Evolutionary conservation across 2,797 vertebrate genomes (phyloP).

Genomic region (Pangasius sanitwongsei): DNA sequence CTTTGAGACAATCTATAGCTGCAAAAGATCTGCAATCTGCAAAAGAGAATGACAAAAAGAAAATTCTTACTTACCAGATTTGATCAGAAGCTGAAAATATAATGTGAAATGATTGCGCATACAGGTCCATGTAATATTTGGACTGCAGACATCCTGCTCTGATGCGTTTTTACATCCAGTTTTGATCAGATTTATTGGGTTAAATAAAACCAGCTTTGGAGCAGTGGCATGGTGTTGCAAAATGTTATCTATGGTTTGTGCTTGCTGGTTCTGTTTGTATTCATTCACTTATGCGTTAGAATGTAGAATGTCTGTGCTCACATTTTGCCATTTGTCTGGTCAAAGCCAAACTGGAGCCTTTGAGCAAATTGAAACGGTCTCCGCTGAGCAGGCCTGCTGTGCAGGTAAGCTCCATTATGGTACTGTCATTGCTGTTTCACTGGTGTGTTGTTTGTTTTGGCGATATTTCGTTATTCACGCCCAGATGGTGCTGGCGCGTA

Average conservation of each 20-base stretch:
- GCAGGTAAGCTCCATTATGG: constrained; percentile 17
- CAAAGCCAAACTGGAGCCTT: neutral
- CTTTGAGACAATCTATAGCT: neutral
- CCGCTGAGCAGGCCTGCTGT: constrained; percentile 17
- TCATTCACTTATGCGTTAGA: neutral
- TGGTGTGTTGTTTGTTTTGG: constrained; percentile 22
- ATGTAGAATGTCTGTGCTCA: neutral
- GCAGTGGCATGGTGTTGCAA: neutral
- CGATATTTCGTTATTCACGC: constrained; percentile 12
- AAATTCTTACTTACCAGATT: neutral
- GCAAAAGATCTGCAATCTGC: too few species aligned
- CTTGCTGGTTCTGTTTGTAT: neutral
- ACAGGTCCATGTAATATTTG: neutral
- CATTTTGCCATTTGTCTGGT: constrained; percentile 9
- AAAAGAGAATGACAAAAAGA: neutral
- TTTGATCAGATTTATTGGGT: neutral
- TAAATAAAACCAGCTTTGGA: neutral
- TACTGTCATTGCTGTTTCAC: constrained; percentile 17
- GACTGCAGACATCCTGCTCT: too few species aligned
- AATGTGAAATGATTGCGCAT: neutral
- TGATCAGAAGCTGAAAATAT: neutral
- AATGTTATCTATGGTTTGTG: neutral
- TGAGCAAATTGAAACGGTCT: constrained; percentile 1
- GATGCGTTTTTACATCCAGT: neutral
- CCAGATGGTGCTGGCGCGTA: constrained; percentile 1